A percentile compares a stretch with the other conserved stretches of the same genome.
Conservation (phyloP, 2,797 vertebrate genomes). For the Ara ararauna region DNA sequence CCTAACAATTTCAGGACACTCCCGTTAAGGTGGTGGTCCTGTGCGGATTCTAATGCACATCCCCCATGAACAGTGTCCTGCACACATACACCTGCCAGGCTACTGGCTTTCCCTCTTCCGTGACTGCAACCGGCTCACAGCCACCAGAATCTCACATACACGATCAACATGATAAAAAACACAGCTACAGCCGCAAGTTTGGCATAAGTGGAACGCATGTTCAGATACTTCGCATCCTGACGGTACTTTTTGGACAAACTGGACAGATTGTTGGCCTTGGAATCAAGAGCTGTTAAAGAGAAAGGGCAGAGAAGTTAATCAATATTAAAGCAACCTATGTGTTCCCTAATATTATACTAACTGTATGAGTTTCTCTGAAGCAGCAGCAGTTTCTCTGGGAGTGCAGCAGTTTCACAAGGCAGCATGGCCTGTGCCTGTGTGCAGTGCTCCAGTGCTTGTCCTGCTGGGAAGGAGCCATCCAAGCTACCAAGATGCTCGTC, state of each 20-base stretch:
- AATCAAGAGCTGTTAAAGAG: slow-evolving; percentile 88
- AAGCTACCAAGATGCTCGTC: neutral
- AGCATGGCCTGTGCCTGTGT: neutral
- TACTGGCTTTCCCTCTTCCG: slow-evolving; percentile 61
- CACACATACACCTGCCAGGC: slow-evolving; percentile 66
- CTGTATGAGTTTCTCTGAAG: neutral
- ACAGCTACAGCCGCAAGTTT: slow-evolving; percentile 95
- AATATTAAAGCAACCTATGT: neutral
- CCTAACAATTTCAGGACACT: slow-evolving; percentile 68
- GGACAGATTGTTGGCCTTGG: slow-evolving; percentile 97
- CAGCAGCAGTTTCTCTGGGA: neutral
- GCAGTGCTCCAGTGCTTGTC: neutral
- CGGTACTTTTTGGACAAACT: slow-evolving; percentile 98
- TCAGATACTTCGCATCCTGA: slow-evolving; percentile 97
- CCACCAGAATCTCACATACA: slow-evolving; percentile 99
- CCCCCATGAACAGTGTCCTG: slow-evolving; percentile 73
- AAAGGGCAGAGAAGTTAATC: slow-evolving; percentile 32
- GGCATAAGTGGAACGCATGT: slow-evolving; percentile 98
- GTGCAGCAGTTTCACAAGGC: rapidly evolving
- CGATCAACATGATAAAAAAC: slow-evolving; percentile 98
- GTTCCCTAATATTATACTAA: neutral
- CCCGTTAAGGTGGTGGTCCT: slow-evolving; percentile 44
- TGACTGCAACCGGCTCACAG: slow-evolving; percentile 82
- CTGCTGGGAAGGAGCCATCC: neutral
- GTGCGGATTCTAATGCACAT: slow-evolving; percentile 78